Evolutionary conservation across 1,140 invertebrate species (phyloP).

Genomic region (Temnothorax curvispinosus): DNA sequence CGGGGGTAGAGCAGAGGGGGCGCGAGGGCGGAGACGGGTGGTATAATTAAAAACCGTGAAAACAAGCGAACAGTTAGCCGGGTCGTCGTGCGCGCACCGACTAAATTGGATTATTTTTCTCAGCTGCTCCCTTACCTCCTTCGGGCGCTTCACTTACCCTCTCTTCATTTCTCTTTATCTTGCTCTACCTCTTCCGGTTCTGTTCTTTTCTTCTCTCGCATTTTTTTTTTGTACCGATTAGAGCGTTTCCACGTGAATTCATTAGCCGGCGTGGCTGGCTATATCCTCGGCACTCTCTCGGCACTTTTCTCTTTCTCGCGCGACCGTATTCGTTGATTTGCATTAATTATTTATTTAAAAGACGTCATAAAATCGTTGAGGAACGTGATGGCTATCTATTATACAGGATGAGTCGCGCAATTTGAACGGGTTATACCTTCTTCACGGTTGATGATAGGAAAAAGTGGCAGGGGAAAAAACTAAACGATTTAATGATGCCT

Average conservation of each 20-base stretch:
- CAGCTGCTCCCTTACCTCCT: conserved; percentile 63
- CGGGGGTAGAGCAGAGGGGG: no score
- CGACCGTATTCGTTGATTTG: neutral
- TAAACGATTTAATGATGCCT: conserved; percentile 44
- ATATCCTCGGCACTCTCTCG: neutral
- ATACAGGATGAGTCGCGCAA: conserved; percentile 36
- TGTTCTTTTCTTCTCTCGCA: conserved; percentile 8
- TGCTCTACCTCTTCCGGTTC: neutral
- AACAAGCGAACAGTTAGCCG: conserved; percentile 75
- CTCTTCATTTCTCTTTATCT: conserved; percentile 38
- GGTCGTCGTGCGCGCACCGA: conserved; percentile 67
- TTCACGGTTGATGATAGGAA: conserved; percentile 37
- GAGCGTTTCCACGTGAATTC: conserved; percentile 20
- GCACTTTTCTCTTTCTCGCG: conserved; percentile 30
- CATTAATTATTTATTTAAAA: conserved; percentile 39
- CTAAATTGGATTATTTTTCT: conserved; percentile 84
- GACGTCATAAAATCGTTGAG: conserved; percentile 23
- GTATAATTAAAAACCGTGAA: conserved; percentile 83
- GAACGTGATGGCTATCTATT: conserved; percentile 26
- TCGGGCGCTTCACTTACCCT: conserved; percentile 47
- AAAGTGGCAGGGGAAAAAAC: conserved; percentile 16
- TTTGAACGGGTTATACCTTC: conserved; percentile 13
- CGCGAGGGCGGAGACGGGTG: conserved; percentile 48
- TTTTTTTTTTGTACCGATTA: conserved; percentile 20
- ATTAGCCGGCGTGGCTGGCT: neutral